Percentiles rank a stretch among this genome's conserved stretches.
Conservation (phyloP, 2,888 invertebrate species). For the Lepeophtheirus nordmannii region DNA sequence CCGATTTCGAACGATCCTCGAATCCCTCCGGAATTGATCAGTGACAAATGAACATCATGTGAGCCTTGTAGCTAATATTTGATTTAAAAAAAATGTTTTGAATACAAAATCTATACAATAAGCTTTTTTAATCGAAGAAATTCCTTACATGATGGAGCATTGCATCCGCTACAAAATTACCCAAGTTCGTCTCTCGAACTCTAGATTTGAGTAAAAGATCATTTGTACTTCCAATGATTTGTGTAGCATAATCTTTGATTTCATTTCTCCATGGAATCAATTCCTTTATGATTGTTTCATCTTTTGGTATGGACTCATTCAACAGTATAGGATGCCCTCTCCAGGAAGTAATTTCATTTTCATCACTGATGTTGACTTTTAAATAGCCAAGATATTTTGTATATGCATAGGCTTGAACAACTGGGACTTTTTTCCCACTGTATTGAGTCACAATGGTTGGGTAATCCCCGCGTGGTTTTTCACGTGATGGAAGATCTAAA, state of each 20-base stretch:
- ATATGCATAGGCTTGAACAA: conserved; percentile 37
- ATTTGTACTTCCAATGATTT: conserved; percentile 44
- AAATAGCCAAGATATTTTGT: conserved; percentile 58
- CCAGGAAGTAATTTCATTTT: conserved; percentile 49
- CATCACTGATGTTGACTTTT: conserved; percentile 50
- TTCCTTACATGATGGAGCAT: conserved; percentile 46
- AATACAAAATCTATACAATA: neutral
- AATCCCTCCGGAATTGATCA: conserved; percentile 53
- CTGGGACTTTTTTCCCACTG: conserved; percentile 42
- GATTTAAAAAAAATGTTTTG: neutral
- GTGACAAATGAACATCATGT: conserved; percentile 41
- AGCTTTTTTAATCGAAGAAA: neutral
- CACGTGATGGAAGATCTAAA: neutral
- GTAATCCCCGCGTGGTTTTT: conserved; percentile 43
- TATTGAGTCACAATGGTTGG: conserved; percentile 49
- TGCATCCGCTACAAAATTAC: conserved; percentile 55
- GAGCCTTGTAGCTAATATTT: neutral
- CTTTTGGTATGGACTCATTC: conserved; percentile 32
- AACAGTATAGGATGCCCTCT: conserved; percentile 57
- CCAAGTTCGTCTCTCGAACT: conserved; percentile 53
- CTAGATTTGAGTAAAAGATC: conserved; percentile 46
- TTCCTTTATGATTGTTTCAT: conserved; percentile 40
- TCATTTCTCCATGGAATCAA: conserved; percentile 45
- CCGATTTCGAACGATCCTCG: conserved; percentile 41
- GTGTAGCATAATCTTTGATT: conserved; percentile 42